These are phyloP conservation scores for Tautogolabrus adspersus DNA, from an alignment of 2,113 vertebrate species.

Conservation along the genomic window DNA sequence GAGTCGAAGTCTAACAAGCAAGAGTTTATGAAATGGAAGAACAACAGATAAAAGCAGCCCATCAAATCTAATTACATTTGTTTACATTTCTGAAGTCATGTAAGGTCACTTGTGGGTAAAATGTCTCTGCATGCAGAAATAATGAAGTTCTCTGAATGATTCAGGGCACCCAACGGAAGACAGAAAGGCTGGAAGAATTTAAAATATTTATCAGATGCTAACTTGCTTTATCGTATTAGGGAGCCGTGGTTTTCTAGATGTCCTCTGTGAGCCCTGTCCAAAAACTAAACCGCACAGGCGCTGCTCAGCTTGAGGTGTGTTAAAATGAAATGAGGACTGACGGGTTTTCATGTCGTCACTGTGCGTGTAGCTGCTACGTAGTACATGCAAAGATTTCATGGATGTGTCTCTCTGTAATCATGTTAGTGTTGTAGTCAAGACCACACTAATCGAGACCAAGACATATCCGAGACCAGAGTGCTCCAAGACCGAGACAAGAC, in stretches of 20 bases:
- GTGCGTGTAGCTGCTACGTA: too few relatives aligned
- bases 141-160: neutral
- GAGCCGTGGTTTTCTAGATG: neutral
- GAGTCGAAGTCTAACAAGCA: conserved; percentile 2
- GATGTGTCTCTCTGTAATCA: too few relatives aligned
- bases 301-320: neutral
- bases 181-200: neutral
- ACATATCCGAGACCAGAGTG: too few relatives aligned
- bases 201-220: neutral
- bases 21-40: conserved; percentile 8
- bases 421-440: neutral
- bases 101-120: neutral
- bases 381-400: too few relatives aligned
- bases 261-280: too few relatives aligned
- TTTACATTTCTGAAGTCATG: neutral
- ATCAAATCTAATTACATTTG: neutral
- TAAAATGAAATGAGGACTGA: too few relatives aligned
- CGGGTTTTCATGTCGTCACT: too few relatives aligned
- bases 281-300: neutral
- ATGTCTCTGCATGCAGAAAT: neutral
- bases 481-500: too few relatives aligned
- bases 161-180: too few relatives aligned
- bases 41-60: neutral
- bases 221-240: neutral
- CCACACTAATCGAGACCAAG: too few relatives aligned